Conservation (phyloP, 2,797 vertebrate genomes). For the Paguma larvata region DNA sequence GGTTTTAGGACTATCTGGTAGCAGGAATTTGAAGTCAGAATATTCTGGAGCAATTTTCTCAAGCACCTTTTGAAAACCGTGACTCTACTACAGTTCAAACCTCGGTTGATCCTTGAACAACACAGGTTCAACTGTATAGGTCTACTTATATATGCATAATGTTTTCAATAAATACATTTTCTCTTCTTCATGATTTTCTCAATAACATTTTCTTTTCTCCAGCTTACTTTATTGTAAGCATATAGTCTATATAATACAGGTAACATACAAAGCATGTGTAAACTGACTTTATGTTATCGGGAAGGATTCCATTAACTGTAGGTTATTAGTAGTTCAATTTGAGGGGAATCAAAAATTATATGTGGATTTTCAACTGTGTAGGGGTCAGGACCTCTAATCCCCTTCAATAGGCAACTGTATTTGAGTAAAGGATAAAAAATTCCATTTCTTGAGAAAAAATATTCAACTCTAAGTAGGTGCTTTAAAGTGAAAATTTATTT, state of each 20-base stretch:
- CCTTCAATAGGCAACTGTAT: background rate
- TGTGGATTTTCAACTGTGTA: no score
- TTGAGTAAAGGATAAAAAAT: constrained; percentile 17
- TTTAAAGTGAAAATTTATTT: background rate
- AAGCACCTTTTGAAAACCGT: background rate
- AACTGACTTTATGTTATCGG: no score
- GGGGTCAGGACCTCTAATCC: no score
- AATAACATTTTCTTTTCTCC: no score
- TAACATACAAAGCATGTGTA: no score
- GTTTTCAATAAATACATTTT: no score
- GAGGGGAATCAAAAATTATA: no score
- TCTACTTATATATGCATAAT: background rate
- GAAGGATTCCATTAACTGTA: no score
- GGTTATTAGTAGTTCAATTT: no score
- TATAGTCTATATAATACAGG: no score
- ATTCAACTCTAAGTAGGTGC: background rate
- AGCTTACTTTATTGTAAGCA: no score
- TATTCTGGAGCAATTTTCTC: background rate
- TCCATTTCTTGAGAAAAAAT: background rate
- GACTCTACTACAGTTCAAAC: background rate
- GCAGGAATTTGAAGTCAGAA: background rate
- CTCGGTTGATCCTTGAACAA: background rate
- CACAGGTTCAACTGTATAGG: background rate
- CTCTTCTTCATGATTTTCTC: no score
- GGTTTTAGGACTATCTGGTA: background rate